Evolutionary conservation across 2,888 invertebrate genomes (phyloP).

Genomic region (Cyclophora punctaria): DNA sequence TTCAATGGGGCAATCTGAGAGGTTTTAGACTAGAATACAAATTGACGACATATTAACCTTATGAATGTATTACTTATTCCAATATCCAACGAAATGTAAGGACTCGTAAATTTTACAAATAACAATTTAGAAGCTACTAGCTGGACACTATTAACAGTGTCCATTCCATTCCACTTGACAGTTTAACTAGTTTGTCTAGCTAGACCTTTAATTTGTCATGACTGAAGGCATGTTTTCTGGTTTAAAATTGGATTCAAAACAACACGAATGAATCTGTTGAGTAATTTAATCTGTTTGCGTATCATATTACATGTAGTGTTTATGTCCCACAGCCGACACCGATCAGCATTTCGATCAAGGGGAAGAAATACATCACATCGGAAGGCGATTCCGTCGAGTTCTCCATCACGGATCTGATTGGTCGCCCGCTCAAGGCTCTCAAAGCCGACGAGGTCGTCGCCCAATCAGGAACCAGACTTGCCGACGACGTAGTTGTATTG

Average conservation of each 20-base stretch:
- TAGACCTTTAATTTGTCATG: too few relatives aligned
- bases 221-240: too few relatives aligned
- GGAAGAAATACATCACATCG: conserved; percentile 84
- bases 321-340: conserved; percentile 79
- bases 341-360: conserved; percentile 86
- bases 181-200: neutral
- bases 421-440: conserved; percentile 79
- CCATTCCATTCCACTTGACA: neutral
- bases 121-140: neutral
- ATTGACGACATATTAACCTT: too few relatives aligned
- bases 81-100: too few relatives aligned
- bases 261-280: too few relatives aligned
- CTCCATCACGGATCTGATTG: conserved; percentile 83
- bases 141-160: neutral
- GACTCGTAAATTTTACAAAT: too few relatives aligned
- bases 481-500: conserved; percentile 84
- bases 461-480: conserved; percentile 82
- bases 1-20: too few relatives aligned
- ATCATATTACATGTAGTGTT: neutral
- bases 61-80: too few relatives aligned
- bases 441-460: conserved; percentile 80
- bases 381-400: conserved; percentile 84
- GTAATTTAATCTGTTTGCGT: neutral
- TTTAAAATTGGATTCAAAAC: too few relatives aligned
- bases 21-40: too few relatives aligned